Conservation (phyloP, 2,113 vertebrate genomes). For the Erythrocebus patas region DNA sequence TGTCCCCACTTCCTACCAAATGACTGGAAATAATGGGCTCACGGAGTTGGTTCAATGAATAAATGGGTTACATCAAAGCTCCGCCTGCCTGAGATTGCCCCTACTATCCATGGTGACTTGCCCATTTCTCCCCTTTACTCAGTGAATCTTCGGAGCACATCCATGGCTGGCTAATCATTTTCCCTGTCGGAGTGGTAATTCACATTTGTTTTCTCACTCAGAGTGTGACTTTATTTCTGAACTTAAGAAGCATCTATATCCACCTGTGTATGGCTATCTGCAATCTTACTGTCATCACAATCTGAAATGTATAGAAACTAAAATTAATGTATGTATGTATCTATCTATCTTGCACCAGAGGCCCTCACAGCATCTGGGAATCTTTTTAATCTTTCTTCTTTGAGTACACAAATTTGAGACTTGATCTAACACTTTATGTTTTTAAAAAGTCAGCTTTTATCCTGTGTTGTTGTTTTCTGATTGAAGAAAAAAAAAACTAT, state of each 20-base stretch:
- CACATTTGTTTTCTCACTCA: neutral
- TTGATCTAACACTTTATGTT: slow-evolving; percentile 46
- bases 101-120: neutral
- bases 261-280: neutral
- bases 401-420: slow-evolving; percentile 45
- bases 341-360: neutral
- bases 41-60: neutral
- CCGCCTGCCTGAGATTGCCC: neutral
- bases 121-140: neutral
- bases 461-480: slow-evolving; percentile 7
- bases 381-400: slow-evolving; percentile 32
- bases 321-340: neutral
- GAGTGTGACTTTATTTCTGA: neutral
- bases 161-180: neutral
- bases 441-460: slow-evolving; percentile 49
- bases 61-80: neutral
- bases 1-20: neutral
- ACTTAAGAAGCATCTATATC: neutral
- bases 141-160: neutral
- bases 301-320: neutral
- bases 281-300: neutral
- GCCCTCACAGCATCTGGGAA: neutral
- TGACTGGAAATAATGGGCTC: neutral
- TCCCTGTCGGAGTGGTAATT: neutral
- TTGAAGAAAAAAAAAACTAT: neutral